Percentiles rank a stretch among this genome's conserved stretches.
Evolutionary conservation across 1,140 invertebrate species (phyloP).

Genomic region (Trinorchestia longiramus): DNA sequence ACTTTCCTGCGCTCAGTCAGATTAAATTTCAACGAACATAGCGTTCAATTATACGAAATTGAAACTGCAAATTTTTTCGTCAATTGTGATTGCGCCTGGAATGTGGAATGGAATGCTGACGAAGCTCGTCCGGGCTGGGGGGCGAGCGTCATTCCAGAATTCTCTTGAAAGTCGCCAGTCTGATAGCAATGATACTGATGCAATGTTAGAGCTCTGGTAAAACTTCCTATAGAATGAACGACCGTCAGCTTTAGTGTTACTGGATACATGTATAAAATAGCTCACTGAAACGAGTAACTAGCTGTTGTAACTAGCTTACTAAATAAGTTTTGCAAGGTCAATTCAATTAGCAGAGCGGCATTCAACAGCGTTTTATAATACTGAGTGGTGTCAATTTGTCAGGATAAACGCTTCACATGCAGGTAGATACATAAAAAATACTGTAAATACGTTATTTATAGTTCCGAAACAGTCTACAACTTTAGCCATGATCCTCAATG

Average conservation of each 20-base stretch:
- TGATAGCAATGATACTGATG: not conserved
- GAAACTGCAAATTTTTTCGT: not conserved
- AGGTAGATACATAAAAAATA: not conserved
- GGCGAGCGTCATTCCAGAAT: not conserved
- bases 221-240: not conserved
- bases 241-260: not conserved
- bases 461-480: too few species aligned
- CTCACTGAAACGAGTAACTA: not conserved
- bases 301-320: not conserved
- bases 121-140: not conserved
- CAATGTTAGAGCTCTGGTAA: not conserved
- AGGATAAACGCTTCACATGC: not conserved
- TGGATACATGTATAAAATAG: not conserved
- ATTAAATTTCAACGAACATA: conserved; percentile 10
- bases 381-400: not conserved
- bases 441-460: not conserved
- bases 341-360: not conserved
- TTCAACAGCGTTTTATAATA: not conserved
- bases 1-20: not conserved
- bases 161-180: not conserved
- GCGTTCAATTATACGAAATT: not conserved
- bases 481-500: too few species aligned
- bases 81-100: not conserved
- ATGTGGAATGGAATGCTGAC: not conserved
- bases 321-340: not conserved